Evolutionary conservation across 2,113 vertebrate species (phyloP).

Genomic region (Callaeas wilsoni): DNA sequence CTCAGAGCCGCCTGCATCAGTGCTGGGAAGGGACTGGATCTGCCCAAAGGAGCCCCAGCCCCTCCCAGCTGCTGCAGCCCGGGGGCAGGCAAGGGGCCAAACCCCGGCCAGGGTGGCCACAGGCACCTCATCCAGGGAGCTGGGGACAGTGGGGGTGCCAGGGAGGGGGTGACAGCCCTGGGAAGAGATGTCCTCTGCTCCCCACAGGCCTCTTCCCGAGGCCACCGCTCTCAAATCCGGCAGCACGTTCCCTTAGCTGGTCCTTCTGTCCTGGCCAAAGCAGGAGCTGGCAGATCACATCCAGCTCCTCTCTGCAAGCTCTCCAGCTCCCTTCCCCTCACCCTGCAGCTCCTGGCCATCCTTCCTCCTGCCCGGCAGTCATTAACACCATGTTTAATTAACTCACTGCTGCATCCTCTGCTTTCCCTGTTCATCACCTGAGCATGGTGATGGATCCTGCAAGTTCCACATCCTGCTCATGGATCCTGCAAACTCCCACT

Average conservation of each 20-base stretch:
- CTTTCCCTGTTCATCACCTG: background rate
- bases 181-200: background rate
- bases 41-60: background rate
- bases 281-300: background rate
- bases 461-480: accelerated
- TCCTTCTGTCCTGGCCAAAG: background rate
- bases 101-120: background rate
- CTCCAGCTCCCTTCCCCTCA: background rate
- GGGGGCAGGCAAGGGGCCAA: background rate
- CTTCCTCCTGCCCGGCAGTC: background rate
- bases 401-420: background rate
- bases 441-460: background rate
- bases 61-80: background rate
- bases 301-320: background rate
- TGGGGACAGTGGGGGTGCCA: background rate
- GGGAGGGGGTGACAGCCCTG: background rate
- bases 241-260: background rate
- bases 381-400: background rate
- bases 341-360: background rate
- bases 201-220: background rate
- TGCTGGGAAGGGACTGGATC: background rate
- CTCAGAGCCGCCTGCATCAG: accelerated
- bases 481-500: background rate
- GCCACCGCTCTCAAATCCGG: too few species aligned
- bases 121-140: background rate